Evolutionary conservation across 2,888 invertebrate genomes (phyloP), one percentile per base, ranked within the genome.

Genomic region (Polyommatus iphigenia): DNA sequence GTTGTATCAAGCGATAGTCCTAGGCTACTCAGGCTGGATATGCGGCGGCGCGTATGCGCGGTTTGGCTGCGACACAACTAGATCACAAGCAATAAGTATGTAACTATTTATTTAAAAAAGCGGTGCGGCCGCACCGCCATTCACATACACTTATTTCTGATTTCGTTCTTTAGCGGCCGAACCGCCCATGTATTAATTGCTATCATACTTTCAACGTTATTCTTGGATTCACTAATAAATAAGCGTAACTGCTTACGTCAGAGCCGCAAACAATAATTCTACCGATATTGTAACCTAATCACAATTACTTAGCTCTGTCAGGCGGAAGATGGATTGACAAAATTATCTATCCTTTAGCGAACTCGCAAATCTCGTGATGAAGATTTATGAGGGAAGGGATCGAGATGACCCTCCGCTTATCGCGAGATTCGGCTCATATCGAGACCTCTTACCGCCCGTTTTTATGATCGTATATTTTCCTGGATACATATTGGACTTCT

Each of bases 361-460:
- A 75, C 24, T 54, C 75, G 24, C 46, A 50, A 54, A 75, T 77
- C 72, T 77, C 78, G 78, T 81, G 81, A 81, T 78, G 81, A 82
- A 81, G 81, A 82, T 82, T 81, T 82, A 82, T 81, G 81, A 82
- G 62, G 77, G 78, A 78, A 76, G 78, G 80, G 78, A 79, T 80
- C 20, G 78, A 73, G 79, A 80, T 80, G 78, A 79, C 80, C 80
- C 81, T 79, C 80, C 79, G 62, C 79, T 79, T 82, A 81, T 80
- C 79, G 79, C 6, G 29, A 46, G 73, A 29, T 75, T 75, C 50
- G 75, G 29, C 50, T 75, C 75, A 50, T 50, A 75, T 54, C 24
- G 29, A 67, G 50, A 54, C 50, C 75, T 75, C 75, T 75, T 75
- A 50, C 75, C 50, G 50, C 24, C 18, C 75, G 54, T 24, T 54